phyloP scores from a whole-genome alignment of 2,888 invertebrate genomes.

The Sphaerophoria rueppellii region DNA sequence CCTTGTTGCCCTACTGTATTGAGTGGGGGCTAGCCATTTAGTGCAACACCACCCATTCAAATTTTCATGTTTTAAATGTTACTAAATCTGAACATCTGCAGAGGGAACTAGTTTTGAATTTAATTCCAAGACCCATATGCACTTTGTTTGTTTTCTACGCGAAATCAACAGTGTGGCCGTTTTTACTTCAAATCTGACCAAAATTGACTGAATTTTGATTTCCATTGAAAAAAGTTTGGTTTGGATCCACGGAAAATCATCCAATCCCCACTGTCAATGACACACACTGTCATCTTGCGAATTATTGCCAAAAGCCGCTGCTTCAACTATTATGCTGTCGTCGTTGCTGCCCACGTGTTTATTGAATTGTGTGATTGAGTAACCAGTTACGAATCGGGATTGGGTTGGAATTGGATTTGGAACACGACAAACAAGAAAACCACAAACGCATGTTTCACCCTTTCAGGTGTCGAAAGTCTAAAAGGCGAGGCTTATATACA shows the following conservation, averaged over 20 bases:
- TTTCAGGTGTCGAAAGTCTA: conserved; percentile 46
- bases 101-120: conserved; percentile 52
- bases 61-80: conserved; percentile 18
- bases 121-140: conserved; percentile 34
- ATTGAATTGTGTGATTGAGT: conserved; percentile 60
- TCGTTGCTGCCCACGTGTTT: conserved; percentile 53
- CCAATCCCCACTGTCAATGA: neutral
- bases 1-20: conserved; percentile 27
- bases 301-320: neutral
- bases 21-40: neutral
- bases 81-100: conserved; percentile 23
- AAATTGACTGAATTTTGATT: neutral
- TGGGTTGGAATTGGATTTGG: conserved; percentile 4
- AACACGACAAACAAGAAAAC: conserved; percentile 7
- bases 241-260: neutral
- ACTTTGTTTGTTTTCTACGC: conserved; percentile 13
- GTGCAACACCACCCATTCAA: conserved; percentile 58
- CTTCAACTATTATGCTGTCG: neutral
- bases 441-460: conserved; percentile 60
- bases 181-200: neutral
- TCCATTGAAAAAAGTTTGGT: too few relatives aligned
- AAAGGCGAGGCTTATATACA: neutral
- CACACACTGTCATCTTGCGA: conserved; percentile 31
- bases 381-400: conserved; percentile 2
- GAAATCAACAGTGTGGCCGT: neutral